Conservation (phyloP, 2,888 invertebrate species). For the Stenichneumon culpator region DNA sequence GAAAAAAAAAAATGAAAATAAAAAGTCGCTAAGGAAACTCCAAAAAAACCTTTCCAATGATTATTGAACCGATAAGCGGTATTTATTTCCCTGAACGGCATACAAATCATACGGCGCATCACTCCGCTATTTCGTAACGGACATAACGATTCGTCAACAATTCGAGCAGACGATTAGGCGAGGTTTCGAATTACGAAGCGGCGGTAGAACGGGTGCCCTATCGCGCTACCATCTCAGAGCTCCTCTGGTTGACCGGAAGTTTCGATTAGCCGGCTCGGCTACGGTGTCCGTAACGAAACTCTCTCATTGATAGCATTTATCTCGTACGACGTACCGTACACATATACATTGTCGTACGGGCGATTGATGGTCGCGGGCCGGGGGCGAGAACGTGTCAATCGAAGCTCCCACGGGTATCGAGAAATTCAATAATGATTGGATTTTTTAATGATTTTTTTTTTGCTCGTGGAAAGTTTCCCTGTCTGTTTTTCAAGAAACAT, state of each 20-base stretch:
- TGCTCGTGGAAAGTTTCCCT: no score
- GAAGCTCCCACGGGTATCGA: conserved; percentile 63
- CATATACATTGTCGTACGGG: conserved; percentile 32
- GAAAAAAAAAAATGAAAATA: no score
- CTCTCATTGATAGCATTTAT: conserved; percentile 68
- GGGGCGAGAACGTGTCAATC: conserved; percentile 42
- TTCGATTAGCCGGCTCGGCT: conserved; percentile 68
- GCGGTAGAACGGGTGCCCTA: conserved; percentile 21
- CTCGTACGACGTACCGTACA: conserved; percentile 55
- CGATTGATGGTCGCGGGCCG: conserved; percentile 41
- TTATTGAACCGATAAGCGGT: background rate
- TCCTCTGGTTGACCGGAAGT: conserved; percentile 67
- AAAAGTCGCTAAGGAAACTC: no score
- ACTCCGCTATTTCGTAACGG: conserved; percentile 29
- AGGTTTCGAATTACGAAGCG: conserved; percentile 54
- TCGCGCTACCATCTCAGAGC: conserved; percentile 60
- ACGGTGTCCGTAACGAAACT: conserved; percentile 69
- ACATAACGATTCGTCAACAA: conserved; percentile 53
- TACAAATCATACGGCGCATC: conserved; percentile 4
- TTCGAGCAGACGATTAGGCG: conserved; percentile 58
- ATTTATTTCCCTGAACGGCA: background rate
- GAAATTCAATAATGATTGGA: conserved; percentile 1
- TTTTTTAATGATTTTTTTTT: background rate
- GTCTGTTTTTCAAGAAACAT: no score
- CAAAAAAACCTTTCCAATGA: background rate